Conservation (phyloP, 2,113 vertebrate species). For the Austrofundulus limnaeus region DNA sequence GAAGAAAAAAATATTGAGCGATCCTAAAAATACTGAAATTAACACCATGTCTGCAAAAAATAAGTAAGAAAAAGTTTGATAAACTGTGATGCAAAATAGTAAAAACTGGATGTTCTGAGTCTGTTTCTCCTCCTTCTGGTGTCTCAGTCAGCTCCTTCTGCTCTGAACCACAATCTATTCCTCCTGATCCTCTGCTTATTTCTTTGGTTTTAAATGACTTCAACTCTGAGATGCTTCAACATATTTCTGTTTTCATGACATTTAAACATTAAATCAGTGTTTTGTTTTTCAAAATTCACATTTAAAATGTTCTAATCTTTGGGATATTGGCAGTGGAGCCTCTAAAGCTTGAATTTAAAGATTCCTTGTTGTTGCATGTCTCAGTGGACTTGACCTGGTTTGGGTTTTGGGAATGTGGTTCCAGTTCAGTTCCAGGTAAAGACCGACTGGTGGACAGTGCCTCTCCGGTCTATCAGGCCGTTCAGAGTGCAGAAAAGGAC, state of each 20-base stretch:
- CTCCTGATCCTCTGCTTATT: background rate
- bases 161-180: background rate
- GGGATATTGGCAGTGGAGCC: too few relatives aligned
- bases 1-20: too few relatives aligned
- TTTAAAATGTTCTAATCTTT: too few relatives aligned
- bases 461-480: slow-evolving; percentile 94
- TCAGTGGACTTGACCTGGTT: slow-evolving; percentile 18
- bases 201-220: too few relatives aligned
- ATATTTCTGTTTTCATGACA: too few relatives aligned
- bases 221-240: too few relatives aligned
- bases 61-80: too few relatives aligned
- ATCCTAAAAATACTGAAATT: too few relatives aligned
- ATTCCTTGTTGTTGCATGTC: background rate
- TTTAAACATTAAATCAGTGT: too few relatives aligned
- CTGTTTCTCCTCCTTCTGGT: background rate
- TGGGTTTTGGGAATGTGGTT: slow-evolving; percentile 67
- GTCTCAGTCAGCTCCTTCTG: background rate
- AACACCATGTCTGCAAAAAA: too few relatives aligned
- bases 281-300: too few relatives aligned
- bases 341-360: background rate
- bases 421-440: slow-evolving; percentile 86
- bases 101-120: slow-evolving; percentile 10
- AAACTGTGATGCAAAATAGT: background rate
- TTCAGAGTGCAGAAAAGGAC: slow-evolving; percentile 83
- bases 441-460: slow-evolving; percentile 86